Evolutionary conservation across 2,113 vertebrate species (phyloP), one percentile per base, ranked within the genome.

Genomic region (Oreochromis niloticus): DNA sequence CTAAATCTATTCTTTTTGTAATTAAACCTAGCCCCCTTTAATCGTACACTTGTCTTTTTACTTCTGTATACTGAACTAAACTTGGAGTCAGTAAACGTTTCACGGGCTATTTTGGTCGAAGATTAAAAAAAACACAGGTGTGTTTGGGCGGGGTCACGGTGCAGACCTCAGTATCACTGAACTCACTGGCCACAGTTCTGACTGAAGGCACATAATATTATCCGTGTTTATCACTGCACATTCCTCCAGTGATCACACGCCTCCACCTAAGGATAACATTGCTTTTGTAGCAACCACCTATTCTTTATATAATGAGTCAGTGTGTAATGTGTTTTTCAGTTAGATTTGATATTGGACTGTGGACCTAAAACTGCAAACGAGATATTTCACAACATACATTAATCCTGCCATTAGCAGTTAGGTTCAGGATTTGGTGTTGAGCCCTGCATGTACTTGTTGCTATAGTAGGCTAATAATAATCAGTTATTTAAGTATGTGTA

Each of bases 251-350:
- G 36, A 82, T 71, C 50, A 39, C 59, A 39, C 41, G 66, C 6
- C 86, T 68, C 90, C 91, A 82, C 92, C 89, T 85, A 89, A 85
- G 7, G 83, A 41, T 82, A 93, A 93, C 88, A 94, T 17, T 36
- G 50, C 63, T 10, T 12, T 54, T 85, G 78, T 78, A 41, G n/a
- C 27, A 61, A 56, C 85, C 50, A 52, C 39, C 71, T 13, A 61
- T 16, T 43, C 39, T 46, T 14, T 52, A 46, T 43, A 46, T 63
- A 48, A 66, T 80, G 59, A 87, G 32, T 66, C 50, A 50, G 55
- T 10, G 1, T 78, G 24, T 30, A 22, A 43, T 7, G 55, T 82
- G 41, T 81, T 83, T 80, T 30, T 78, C 52, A 7, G 1, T 87
- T 61, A 39, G 32, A 85, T 59, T 1, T 71, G 36, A 48, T 4